phyloP scores from a whole-genome alignment of 1,140 invertebrate species.

The Pseudomyrmex dendroicus region DNA sequence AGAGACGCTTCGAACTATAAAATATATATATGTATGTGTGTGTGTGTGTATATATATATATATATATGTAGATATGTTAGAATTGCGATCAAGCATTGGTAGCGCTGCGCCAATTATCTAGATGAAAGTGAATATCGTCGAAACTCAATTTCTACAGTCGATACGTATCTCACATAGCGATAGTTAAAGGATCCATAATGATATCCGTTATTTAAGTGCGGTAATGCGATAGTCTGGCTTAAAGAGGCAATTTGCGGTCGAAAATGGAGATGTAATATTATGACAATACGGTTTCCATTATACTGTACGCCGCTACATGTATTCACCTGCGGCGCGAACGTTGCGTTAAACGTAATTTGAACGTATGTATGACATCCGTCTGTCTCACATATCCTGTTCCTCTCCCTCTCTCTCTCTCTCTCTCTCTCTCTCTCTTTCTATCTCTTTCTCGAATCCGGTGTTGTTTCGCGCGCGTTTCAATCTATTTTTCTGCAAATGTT shows the following conservation, averaged over 20 bases:
- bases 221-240: constrained; percentile 33
- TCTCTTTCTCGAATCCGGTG: too few species aligned
- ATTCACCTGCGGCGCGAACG: constrained; percentile 59
- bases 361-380: constrained; percentile 46
- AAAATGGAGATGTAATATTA: constrained; percentile 66
- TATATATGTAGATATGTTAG: not conserved
- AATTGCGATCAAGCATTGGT: not conserved
- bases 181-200: constrained; percentile 52
- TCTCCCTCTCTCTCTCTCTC: not conserved
- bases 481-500: too few species aligned
- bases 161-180: not conserved
- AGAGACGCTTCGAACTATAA: not conserved
- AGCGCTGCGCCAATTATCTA: too few species aligned
- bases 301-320: constrained; percentile 52
- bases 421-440: not conserved
- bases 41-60: not conserved
- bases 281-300: constrained; percentile 66
- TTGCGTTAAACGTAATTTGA: constrained; percentile 72
- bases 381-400: not conserved
- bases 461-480: too few species aligned
- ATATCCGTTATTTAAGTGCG: constrained; percentile 40
- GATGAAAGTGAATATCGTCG: too few species aligned
- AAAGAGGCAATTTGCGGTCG: constrained; percentile 71
- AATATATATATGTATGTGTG: not conserved
- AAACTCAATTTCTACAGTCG: constrained; percentile 5